Evolutionary conservation across 2,888 invertebrate species (phyloP).

Genomic region (Drosophila mettleri): DNA sequence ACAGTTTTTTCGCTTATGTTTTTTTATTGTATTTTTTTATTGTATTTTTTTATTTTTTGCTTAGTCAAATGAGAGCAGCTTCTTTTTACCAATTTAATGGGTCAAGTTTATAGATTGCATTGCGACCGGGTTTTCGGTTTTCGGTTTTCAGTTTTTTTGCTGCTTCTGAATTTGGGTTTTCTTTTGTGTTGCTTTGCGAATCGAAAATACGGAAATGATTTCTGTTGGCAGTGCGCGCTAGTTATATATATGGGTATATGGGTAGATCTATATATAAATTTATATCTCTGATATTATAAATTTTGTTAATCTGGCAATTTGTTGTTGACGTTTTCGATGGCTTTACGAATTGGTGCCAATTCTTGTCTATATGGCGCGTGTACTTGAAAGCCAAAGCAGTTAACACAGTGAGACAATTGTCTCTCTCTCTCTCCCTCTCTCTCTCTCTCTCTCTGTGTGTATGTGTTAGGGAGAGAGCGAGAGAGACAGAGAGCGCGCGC

Average conservation of each 20-base stretch:
- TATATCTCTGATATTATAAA: conserved; percentile 16
- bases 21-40: too few relatives aligned
- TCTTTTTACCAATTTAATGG: conserved; percentile 55
- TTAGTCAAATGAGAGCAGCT: conserved; percentile 30
- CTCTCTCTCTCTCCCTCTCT: too few relatives aligned
- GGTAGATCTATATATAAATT: conserved; percentile 1
- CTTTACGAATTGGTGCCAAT: conserved; percentile 66
- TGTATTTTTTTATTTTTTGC: not conserved
- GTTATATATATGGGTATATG: conserved; percentile 13
- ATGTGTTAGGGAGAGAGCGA: not conserved
- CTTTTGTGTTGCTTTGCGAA: conserved; percentile 32
- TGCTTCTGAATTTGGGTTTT: conserved; percentile 10
- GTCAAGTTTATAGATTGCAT: conserved; percentile 78
- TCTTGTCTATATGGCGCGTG: conserved; percentile 13
- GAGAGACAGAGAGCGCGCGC: not conserved
- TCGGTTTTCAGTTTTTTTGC: conserved; percentile 26
- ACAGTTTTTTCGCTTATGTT: not conserved
- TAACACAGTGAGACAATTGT: not conserved
- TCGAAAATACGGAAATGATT: conserved; percentile 63
- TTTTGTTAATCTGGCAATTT: conserved; percentile 68
- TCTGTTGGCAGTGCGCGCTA: conserved; percentile 39
- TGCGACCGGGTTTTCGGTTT: conserved; percentile 52
- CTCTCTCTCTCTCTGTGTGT: too few relatives aligned
- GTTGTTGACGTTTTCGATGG: conserved; percentile 29
- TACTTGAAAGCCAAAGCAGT: conserved; percentile 50